These are phyloP conservation scores for Chroicocephalus ridibundus DNA, from an alignment of 2,113 vertebrate genomes.

Conservation along the genomic window DNA sequence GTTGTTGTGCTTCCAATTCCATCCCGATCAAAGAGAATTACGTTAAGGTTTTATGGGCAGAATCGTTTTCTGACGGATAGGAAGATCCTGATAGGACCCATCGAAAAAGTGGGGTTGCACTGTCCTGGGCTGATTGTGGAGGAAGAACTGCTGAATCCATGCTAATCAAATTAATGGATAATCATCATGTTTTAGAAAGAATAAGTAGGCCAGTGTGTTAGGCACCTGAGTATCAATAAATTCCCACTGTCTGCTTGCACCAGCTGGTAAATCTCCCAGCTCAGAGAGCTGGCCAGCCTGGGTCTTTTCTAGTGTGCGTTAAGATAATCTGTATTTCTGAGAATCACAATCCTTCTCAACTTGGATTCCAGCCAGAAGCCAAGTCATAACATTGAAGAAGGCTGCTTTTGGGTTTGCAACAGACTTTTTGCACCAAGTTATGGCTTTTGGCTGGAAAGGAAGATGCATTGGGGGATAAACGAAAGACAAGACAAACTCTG, in stretches of 20 bases:
- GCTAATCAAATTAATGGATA: neutral
- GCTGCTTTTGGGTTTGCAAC: neutral
- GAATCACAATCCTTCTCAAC: neutral
- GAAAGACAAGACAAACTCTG: neutral
- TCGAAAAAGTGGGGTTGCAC: neutral
- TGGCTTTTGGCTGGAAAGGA: neutral
- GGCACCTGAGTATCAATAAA: neutral
- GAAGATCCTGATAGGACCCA: neutral
- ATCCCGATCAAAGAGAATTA: neutral
- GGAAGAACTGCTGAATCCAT: neutral
- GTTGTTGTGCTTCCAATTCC: neutral
- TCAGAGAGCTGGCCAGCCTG: neutral
- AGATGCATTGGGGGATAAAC: neutral
- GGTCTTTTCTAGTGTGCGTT: neutral
- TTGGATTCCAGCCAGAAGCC: neutral
- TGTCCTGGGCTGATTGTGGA: neutral
- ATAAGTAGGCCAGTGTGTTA: neutral
- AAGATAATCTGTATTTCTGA: slow-evolving; percentile 9
- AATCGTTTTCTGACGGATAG: neutral
- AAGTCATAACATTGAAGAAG: neutral
- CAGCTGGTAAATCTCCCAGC: slow-evolving; percentile 23
- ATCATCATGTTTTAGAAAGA: neutral
- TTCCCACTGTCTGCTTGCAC: neutral
- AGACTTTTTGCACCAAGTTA: neutral
- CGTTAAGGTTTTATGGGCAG: neutral